Percentiles rank a stretch among this genome's conserved stretches.
These are phyloP conservation scores for Porites lutea DNA, from an alignment of 64 coral and sea anemone species.

Conservation along the genomic window DNA sequence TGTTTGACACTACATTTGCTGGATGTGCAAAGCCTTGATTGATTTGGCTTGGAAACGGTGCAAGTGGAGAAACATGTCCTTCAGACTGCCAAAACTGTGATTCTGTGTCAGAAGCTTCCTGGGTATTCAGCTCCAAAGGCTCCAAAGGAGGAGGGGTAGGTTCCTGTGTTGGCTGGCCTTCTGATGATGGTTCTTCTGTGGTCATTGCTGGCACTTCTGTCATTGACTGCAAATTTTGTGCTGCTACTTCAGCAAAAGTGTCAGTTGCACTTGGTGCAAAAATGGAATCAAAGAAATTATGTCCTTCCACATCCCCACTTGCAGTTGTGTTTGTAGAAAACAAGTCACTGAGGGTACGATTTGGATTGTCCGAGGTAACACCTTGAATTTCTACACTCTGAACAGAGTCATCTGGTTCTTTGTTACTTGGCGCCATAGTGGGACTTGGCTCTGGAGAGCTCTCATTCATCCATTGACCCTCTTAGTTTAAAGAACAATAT, in stretches of 20 bases:
- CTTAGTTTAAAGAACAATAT: conserved; percentile 12
- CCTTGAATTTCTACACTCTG: conserved; percentile 54
- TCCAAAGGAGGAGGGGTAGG: background rate
- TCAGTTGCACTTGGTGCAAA: conserved; percentile 33
- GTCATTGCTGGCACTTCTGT: background rate
- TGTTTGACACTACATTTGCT: background rate
- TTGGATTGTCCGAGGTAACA: conserved; percentile 19
- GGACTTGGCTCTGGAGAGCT: conserved; percentile 31
- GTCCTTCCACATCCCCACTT: conserved; percentile 57
- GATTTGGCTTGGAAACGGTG: background rate
- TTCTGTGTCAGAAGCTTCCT: conserved; percentile 6
- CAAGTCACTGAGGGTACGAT: conserved; percentile 68
- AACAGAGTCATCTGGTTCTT: conserved; percentile 2
- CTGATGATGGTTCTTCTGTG: background rate
- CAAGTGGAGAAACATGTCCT: background rate
- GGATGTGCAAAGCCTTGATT: background rate
- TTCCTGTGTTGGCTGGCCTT: background rate
- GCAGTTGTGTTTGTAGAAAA: conserved; percentile 39
- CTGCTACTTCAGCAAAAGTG: conserved; percentile 43
- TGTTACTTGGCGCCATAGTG: background rate
- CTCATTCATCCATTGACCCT: conserved; percentile 81
- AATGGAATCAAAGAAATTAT: conserved; percentile 78
- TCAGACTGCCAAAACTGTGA: conserved; percentile 22
- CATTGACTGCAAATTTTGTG: background rate
- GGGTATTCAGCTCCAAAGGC: background rate